Percentiles rank a stretch among this genome's conserved stretches.
Evolutionary conservation across 2,888 invertebrate genomes (phyloP).

Genomic region (Trypoxylon attenuatum): DNA sequence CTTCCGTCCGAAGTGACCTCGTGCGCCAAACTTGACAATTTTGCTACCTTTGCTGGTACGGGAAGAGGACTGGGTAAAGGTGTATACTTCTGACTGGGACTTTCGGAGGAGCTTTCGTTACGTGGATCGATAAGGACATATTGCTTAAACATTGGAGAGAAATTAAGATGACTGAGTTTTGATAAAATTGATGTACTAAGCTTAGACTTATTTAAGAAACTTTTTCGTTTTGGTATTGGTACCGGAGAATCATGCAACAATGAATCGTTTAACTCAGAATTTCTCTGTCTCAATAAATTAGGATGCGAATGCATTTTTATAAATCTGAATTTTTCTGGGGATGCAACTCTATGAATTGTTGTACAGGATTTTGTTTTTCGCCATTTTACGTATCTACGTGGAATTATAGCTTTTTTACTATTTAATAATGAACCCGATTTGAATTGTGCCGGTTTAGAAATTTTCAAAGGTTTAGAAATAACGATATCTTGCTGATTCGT

Average conservation of each 20-base stretch:
- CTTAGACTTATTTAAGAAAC: constrained; percentile 45
- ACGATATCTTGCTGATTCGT: constrained; percentile 16
- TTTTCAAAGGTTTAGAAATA: constrained; percentile 17
- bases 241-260: constrained; percentile 22
- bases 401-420: constrained; percentile 46
- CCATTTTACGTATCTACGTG: constrained; percentile 60
- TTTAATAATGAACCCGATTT: constrained; percentile 23
- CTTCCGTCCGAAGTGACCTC: constrained; percentile 30
- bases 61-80: constrained; percentile 59
- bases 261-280: constrained; percentile 37
- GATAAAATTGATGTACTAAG: constrained; percentile 55
- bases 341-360: constrained; percentile 47
- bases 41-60: constrained; percentile 58
- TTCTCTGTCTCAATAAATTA: constrained; percentile 51
- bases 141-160: constrained; percentile 61
- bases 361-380: constrained; percentile 61
- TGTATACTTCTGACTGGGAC: constrained; percentile 57
- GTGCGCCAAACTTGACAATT: constrained; percentile 48
- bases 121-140: constrained; percentile 52
- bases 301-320: constrained; percentile 58
- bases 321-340: constrained; percentile 48
- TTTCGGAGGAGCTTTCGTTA: constrained; percentile 35
- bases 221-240: constrained; percentile 23
- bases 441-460: constrained; percentile 28
- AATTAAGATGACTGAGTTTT: constrained; percentile 61